Conservation (phyloP, 2,888 invertebrate species). For the Priapulus caudatus region DNA sequence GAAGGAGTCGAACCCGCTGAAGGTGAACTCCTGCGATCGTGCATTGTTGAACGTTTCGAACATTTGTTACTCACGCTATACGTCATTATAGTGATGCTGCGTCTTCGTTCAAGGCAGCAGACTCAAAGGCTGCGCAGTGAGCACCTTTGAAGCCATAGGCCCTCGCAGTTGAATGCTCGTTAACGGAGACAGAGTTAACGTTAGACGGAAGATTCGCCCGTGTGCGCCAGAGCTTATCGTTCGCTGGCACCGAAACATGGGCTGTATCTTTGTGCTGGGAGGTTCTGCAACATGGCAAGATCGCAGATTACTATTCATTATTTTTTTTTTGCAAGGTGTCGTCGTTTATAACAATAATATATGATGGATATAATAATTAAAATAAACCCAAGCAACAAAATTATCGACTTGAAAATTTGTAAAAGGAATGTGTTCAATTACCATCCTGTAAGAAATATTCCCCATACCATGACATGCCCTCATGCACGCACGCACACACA, state of each 20-base stretch:
- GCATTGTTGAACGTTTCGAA: too few relatives aligned
- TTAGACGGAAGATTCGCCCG: slow-evolving; percentile 76
- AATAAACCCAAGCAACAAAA: too few relatives aligned
- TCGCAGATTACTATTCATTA: neutral
- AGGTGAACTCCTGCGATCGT: too few relatives aligned
- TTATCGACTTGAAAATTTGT: neutral
- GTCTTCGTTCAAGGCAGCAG: slow-evolving; percentile 59
- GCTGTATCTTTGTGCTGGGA: slow-evolving; percentile 39
- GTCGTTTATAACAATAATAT: too few relatives aligned
- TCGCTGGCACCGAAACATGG: slow-evolving; percentile 60
- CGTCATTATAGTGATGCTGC: slow-evolving; percentile 61
- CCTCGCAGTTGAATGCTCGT: slow-evolving; percentile 54
- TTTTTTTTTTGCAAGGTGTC: too few relatives aligned
- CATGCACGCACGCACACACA: too few relatives aligned
- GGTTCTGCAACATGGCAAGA: neutral
- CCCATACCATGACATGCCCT: too few relatives aligned
- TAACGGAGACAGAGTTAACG: slow-evolving; percentile 54
- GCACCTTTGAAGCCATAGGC: slow-evolving; percentile 65
- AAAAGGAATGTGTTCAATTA: slow-evolving; percentile 1
- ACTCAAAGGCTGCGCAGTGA: slow-evolving; percentile 58
- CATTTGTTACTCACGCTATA: slow-evolving; percentile 51
- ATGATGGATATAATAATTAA: too few relatives aligned
- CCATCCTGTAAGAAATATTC: too few relatives aligned
- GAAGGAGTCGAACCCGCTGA: too few relatives aligned
- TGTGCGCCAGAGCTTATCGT: slow-evolving; percentile 74